Base-by-base conservation (phyloP, 2,113 vertebrate genomes). In the Leptodactylus fuscus region DNA sequence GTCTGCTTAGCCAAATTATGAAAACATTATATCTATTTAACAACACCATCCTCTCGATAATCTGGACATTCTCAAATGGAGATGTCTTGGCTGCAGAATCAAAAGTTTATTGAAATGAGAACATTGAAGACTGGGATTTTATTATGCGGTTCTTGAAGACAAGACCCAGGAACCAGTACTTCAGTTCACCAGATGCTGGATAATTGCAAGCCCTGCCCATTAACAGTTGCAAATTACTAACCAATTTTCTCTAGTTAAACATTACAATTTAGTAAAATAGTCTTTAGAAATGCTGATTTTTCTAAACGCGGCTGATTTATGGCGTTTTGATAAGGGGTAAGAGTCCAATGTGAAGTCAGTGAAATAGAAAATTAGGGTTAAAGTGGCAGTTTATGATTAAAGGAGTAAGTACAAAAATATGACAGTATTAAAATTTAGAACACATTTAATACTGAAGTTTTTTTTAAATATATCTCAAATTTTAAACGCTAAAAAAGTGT, bases 21-120 rank as follows among this genome's bases (percentile, higher is more conserved):
- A 86, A 86, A 86, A 81, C 77, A 71, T 86, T 86, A 58, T 80
- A 86, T 86, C 77, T 86, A 71, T 85, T 73, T 81, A 73, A 86
- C 65, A 73, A 86, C 76, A 73, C 84, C 77, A n/a, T 81, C 84
- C 67, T 81, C 84, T 79, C 62, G 27, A 81, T 81, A 81, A 86
- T 86, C 84, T 86, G 84, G 84, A 81, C 48, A 81, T 81, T 81
- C 84, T 81, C 84, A 86, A 85, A 69, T 32, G 51, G 77, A 86
- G 77, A 86, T 73, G 51, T 81, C 62, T 86, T 86, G 84, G 84
- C 84, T 36, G 67, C 65, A 18, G 65, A n/a, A 86, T 81, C 76
- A 81, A 71, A 81, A 86, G 84, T 81, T 86, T 67, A 86, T 73
- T 81, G 77, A 48, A 86, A 71, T 58, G 65, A 81, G 77, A 86